These are phyloP conservation scores for Lampris incognitus DNA, from an alignment of 2,113 vertebrate species.

Conservation along the genomic window DNA sequence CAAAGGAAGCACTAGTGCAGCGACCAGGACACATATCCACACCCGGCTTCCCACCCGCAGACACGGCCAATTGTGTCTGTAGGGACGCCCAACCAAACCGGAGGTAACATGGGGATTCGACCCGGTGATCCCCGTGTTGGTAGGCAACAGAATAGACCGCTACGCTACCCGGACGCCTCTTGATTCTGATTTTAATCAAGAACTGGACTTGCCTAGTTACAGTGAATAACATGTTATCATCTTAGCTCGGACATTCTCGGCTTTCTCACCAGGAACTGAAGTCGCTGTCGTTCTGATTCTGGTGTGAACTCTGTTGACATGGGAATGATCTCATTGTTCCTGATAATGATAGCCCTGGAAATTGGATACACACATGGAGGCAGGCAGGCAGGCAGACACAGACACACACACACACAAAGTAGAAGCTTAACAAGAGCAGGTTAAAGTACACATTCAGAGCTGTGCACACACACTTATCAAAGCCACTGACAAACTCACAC, in stretches of 20 bases:
- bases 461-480: neutral
- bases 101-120: too few relatives aligned
- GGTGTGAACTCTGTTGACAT: constrained; percentile 98
- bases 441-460: neutral
- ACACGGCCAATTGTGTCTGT: too few relatives aligned
- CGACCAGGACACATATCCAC: too few relatives aligned
- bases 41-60: too few relatives aligned
- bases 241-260: neutral
- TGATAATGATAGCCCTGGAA: constrained; percentile 93
- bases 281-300: constrained; percentile 93
- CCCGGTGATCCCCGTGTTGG: too few relatives aligned
- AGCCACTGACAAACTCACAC: neutral
- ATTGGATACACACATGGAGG: neutral
- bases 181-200: too few relatives aligned
- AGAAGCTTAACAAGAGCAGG: neutral
- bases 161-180: too few relatives aligned
- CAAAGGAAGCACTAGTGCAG: too few relatives aligned
- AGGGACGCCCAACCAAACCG: too few relatives aligned
- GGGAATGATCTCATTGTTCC: constrained; percentile 90
- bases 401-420: constrained; percentile 5
- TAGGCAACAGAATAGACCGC: too few relatives aligned
- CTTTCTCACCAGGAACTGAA: constrained; percentile 95
- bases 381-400: neutral
- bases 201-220: too few relatives aligned
- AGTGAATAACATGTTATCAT: too few relatives aligned